phyloP scores from a whole-genome alignment of 2,797 vertebrate species.

The Lerista edwardsae region DNA sequence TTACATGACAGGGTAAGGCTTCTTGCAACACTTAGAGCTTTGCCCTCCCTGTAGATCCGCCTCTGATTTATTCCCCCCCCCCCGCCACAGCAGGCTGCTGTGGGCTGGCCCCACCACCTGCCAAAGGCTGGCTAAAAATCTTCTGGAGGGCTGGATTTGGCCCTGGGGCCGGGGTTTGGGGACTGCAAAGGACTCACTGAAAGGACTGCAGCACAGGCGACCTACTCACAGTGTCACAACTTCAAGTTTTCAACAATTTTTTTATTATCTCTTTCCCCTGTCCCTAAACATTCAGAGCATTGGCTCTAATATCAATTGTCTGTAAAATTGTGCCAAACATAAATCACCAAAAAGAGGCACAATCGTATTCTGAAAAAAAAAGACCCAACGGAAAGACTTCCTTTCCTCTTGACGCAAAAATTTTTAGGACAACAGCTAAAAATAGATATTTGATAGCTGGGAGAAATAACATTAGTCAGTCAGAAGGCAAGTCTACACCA shows the following conservation, averaged over 20 bases:
- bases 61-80: too few species aligned
- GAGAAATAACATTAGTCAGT: too few species aligned
- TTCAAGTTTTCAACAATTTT: conserved; percentile 44
- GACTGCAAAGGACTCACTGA: too few species aligned
- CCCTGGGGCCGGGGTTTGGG: too few species aligned
- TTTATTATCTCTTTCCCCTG: conserved; percentile 34
- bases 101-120: too few species aligned
- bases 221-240: conserved; percentile 36
- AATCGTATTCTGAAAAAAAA: conserved; percentile 7
- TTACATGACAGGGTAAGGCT: too few species aligned
- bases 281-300: conserved; percentile 38
- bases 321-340: conserved; percentile 30
- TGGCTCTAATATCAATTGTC: conserved; percentile 10
- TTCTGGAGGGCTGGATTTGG: too few species aligned
- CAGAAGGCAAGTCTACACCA: neutral
- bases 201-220: conserved; percentile 12
- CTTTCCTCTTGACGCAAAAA: conserved; percentile 27
- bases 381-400: conserved; percentile 26
- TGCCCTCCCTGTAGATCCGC: too few species aligned
- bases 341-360: conserved; percentile 1
- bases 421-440: neutral
- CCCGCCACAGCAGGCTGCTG: too few species aligned
- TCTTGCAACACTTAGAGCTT: too few species aligned
- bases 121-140: too few species aligned
- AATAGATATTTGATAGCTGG: too few species aligned